phyloP scores from a whole-genome alignment of 23 tunicate genomes.

The Aplidium turbinatum region DNA sequence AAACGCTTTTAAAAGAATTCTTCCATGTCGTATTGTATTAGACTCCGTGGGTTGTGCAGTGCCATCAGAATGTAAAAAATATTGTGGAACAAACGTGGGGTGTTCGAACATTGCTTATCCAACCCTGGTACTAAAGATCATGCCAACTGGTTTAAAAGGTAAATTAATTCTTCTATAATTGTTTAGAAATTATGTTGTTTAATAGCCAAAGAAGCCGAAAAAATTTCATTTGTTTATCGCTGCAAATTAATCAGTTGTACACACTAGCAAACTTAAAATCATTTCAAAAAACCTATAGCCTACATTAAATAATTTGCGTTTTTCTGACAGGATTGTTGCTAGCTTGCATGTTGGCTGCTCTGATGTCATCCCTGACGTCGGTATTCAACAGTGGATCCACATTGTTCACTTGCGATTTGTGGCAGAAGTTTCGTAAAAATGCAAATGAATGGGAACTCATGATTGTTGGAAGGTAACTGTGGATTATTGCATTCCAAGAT shows the following conservation, averaged over 20 bases:
- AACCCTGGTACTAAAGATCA: slow-evolving; percentile 62
- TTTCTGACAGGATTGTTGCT: slow-evolving; percentile 56
- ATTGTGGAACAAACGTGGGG: slow-evolving; percentile 61
- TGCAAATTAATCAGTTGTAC: no score
- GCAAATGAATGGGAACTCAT: slow-evolving; percentile 77
- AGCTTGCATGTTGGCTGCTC: slow-evolving; percentile 90
- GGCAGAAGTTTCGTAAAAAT: slow-evolving; percentile 62
- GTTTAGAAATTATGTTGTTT: not conserved
- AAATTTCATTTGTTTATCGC: no score
- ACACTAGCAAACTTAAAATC: no score
- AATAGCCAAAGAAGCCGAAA: no score
- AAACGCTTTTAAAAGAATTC: no score
- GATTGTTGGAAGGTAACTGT: slow-evolving; percentile 73
- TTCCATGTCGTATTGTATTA: no score
- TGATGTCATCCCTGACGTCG: slow-evolving; percentile 94
- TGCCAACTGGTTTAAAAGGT: slow-evolving; percentile 89
- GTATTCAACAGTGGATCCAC: slow-evolving; percentile 96
- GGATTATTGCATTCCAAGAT: not conserved
- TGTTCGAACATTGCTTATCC: slow-evolving; percentile 91
- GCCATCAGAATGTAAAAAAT: slow-evolving; percentile 51
- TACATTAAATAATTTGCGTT: no score
- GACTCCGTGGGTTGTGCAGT: slow-evolving; percentile 74
- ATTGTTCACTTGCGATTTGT: slow-evolving; percentile 85
- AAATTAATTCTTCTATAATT: not conserved
- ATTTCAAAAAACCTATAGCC: no score